These are phyloP conservation scores for Hybos culiciformis DNA, from an alignment of 2,888 invertebrate species.

Conservation along the genomic window DNA sequence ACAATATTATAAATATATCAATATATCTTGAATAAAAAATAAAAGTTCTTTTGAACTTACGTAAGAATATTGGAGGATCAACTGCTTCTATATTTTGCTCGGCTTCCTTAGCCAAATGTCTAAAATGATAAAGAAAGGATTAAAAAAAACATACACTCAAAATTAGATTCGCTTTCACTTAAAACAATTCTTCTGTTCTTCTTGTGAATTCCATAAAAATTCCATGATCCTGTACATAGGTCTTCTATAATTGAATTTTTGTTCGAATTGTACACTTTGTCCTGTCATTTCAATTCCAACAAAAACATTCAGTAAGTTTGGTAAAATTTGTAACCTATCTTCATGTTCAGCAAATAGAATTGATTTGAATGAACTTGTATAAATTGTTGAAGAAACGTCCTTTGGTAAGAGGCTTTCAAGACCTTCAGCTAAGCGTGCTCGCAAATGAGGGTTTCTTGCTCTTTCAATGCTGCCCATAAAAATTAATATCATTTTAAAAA, in stretches of 20 bases:
- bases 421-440: conserved; percentile 81
- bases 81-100: conserved; percentile 80
- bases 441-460: conserved; percentile 81
- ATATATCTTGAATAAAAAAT: too few species aligned
- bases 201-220: conserved; percentile 66
- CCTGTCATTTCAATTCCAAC: conserved; percentile 98
- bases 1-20: too few species aligned
- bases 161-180: conserved; percentile 38
- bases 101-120: conserved; percentile 63
- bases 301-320: conserved; percentile 75
- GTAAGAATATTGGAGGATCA: conserved; percentile 78
- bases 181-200: conserved; percentile 63
- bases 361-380: conserved; percentile 42
- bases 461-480: conserved; percentile 76
- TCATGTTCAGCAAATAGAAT: conserved; percentile 66
- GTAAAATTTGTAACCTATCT: conserved; percentile 58
- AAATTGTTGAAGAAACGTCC: conserved; percentile 30
- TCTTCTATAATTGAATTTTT: conserved; percentile 90
- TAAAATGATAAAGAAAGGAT: conserved; percentile 26
- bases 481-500: conserved; percentile 65
- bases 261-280: conserved; percentile 88
- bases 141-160: background rate
- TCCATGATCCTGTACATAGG: conserved; percentile 93
- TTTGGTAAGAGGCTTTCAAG: conserved; percentile 74
- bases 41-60: too few species aligned